These are phyloP conservation scores for Pantherophis vulpinus DNA, from an alignment of 2,797 vertebrate genomes.

Conservation along the genomic window DNA sequence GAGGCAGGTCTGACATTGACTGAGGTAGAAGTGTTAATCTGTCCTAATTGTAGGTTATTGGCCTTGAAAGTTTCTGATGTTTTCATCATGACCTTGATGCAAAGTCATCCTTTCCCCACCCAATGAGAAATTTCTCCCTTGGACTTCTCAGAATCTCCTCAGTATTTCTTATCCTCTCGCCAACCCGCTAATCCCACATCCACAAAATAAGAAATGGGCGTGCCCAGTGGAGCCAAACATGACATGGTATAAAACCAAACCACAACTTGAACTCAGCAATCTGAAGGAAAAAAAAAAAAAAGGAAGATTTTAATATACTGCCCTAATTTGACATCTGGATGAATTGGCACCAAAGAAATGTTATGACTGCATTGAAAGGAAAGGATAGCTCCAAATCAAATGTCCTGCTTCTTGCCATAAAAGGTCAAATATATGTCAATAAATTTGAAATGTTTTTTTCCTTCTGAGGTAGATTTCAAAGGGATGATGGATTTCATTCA, in stretches of 20 bases:
- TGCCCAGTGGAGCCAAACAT: neutral
- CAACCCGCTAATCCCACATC: neutral
- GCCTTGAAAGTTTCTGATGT: neutral
- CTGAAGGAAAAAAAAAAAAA: too few species aligned
- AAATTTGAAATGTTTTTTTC: neutral
- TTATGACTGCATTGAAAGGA: neutral
- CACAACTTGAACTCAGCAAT: neutral
- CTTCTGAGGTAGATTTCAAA: neutral
- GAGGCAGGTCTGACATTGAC: neutral
- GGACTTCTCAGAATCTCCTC: neutral
- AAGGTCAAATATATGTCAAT: neutral
- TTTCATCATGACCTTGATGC: neutral
- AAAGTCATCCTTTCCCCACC: neutral
- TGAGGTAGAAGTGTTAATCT: neutral
- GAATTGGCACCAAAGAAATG: neutral
- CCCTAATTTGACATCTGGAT: neutral
- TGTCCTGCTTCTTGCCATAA: neutral
- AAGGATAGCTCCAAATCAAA: neutral
- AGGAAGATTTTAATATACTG: neutral
- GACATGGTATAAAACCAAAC: neutral
- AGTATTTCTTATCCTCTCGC: constrained; percentile 13
- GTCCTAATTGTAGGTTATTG: neutral
- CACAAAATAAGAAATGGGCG: neutral
- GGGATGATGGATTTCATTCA: constrained; percentile 19
- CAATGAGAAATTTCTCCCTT: neutral